A percentile compares a stretch with the other conserved stretches of the same genome.
Conservation (phyloP, 2,888 invertebrate species). For the Melanargia galathea region DNA sequence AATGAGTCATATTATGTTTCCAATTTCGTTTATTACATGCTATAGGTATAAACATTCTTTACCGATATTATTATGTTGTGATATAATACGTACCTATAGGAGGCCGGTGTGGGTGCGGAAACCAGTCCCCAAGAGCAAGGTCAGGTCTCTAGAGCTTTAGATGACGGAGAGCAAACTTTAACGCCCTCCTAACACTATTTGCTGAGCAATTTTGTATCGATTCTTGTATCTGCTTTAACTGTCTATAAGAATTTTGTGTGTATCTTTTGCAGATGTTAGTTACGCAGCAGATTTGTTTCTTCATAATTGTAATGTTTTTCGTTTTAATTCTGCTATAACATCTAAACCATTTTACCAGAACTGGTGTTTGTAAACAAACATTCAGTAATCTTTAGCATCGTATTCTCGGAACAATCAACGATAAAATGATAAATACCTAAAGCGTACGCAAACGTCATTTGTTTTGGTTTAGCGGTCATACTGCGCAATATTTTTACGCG, state of each 20-base stretch:
- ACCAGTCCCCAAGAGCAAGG: slow-evolving; percentile 74
- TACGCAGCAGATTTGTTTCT: too few relatives aligned
- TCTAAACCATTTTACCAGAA: neutral
- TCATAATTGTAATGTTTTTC: too few relatives aligned
- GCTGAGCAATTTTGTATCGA: slow-evolving; percentile 27
- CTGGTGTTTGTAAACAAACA: slow-evolving; percentile 11
- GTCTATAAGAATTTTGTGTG: neutral
- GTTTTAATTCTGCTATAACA: too few relatives aligned
- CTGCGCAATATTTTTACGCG: slow-evolving; percentile 16
- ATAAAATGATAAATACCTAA: slow-evolving; percentile 19
- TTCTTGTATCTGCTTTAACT: slow-evolving; percentile 10
- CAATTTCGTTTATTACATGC: slow-evolving; percentile 29
- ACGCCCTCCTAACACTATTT: slow-evolving; percentile 41
- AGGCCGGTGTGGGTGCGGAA: slow-evolving; percentile 69
- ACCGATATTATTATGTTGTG: slow-evolving; percentile 23
- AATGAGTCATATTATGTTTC: slow-evolving; percentile 35
- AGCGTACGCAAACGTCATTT: slow-evolving; percentile 19
- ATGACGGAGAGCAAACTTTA: slow-evolving; percentile 35
- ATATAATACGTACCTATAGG: slow-evolving; percentile 45
- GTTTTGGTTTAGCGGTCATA: slow-evolving; percentile 10
- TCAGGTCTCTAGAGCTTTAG: slow-evolving; percentile 45
- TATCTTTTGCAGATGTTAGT: neutral
- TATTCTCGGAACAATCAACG: slow-evolving; percentile 15
- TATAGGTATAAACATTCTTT: slow-evolving; percentile 31
- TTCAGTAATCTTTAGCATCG: neutral